phyloP scores from a whole-genome alignment of 2,888 invertebrate species.

The Calameuta filiformis region DNA sequence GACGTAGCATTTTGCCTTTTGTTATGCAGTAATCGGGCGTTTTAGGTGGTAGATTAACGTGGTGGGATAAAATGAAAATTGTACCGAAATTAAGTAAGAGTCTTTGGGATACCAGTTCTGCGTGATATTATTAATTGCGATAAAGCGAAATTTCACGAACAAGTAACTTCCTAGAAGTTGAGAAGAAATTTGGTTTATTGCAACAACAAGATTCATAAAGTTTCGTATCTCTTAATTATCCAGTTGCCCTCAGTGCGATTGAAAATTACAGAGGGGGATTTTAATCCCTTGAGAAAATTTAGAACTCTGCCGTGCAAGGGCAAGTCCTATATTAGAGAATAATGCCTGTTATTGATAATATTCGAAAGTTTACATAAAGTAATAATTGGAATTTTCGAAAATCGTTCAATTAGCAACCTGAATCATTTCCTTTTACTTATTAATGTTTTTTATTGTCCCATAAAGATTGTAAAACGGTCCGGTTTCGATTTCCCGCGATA shows the following conservation, averaged over 20 bases:
- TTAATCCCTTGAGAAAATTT: background rate
- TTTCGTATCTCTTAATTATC: background rate
- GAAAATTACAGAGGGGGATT: background rate
- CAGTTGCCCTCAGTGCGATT: background rate
- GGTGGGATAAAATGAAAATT: background rate
- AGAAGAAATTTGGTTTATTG: background rate
- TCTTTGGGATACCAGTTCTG: background rate
- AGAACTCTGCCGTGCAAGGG: background rate
- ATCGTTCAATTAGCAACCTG: background rate
- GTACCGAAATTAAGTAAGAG: background rate
- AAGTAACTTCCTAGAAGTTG: background rate
- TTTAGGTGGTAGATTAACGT: background rate
- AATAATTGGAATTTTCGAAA: background rate
- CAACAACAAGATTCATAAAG: background rate
- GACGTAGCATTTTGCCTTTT: background rate
- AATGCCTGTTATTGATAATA: too few relatives aligned
- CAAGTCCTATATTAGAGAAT: too few relatives aligned
- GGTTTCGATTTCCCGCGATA: too few relatives aligned
- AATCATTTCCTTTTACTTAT: too few relatives aligned
- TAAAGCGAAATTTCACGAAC: background rate
- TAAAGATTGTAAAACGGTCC: too few relatives aligned
- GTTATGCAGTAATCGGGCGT: background rate
- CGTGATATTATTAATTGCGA: background rate
- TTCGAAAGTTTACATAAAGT: too few relatives aligned
- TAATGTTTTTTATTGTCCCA: too few relatives aligned